phyloP scores from a whole-genome alignment of 92 coral and sea anemone species.

The Muricea muricata region DNA sequence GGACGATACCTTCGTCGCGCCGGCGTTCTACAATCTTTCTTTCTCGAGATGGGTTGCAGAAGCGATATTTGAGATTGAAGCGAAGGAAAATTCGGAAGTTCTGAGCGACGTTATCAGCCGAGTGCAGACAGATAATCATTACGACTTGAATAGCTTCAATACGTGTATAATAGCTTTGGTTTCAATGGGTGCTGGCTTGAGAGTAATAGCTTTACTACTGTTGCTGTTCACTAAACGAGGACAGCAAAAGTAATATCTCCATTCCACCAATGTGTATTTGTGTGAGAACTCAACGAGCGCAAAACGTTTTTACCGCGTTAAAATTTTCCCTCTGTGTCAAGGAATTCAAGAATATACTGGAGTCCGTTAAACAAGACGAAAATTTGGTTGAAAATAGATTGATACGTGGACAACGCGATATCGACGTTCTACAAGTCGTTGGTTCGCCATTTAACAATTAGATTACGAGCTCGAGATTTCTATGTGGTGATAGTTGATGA shows the following conservation, averaged over 20 bases:
- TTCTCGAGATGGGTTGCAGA: constrained; percentile 86
- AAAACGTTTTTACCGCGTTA: no score
- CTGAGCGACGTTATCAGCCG: constrained; percentile 52
- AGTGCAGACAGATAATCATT: constrained; percentile 71
- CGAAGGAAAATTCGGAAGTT: constrained; percentile 73
- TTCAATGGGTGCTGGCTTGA: constrained; percentile 67
- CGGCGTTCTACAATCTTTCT: constrained; percentile 76
- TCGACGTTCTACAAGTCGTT: no score
- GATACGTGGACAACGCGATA: no score
- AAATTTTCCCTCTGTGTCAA: no score
- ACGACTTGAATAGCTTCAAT: constrained; percentile 71
- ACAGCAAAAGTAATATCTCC: constrained; percentile 33
- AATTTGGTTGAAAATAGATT: no score
- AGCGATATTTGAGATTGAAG: constrained; percentile 90
- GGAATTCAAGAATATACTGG: no score
- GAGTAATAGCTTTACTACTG: constrained; percentile 67
- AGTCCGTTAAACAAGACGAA: no score
- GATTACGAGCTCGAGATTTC: no score
- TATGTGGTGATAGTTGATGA: no score
- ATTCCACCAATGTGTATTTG: no score
- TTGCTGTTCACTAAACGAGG: constrained; percentile 35
- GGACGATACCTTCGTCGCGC: constrained; percentile 68
- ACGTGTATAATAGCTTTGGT: constrained; percentile 69
- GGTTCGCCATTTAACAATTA: no score
- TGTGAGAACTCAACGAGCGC: no score